Evolutionary conservation across 2,113 vertebrate genomes (phyloP), one percentile per base, ranked within the genome.

Genomic region (Pyrgilauda ruficollis): DNA sequence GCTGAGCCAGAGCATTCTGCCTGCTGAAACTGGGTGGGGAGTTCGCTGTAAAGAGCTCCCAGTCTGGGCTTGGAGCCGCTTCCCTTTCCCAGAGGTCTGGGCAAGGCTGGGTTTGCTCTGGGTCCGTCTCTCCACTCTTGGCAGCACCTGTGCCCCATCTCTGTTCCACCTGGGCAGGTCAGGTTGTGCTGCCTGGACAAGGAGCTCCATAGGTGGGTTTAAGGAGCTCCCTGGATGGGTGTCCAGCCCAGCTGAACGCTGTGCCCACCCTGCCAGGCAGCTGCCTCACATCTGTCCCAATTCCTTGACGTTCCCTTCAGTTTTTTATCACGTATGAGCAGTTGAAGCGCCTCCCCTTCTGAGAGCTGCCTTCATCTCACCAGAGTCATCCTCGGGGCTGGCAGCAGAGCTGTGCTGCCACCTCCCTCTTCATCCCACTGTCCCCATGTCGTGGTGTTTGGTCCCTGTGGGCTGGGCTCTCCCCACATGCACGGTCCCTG

Each of bases 321-420:
- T 99, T 99, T 98, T 99, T 99, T 98, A 99, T 99, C 97, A 99
- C 99, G 2, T 99, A 99, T 0, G 99, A 99, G 97, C 99, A 99
- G 98, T 87, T 99, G 97, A 99, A 99, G 98, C 99, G 99, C 72
- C 98, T 99, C 76, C 98, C 99, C 0, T 98, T 99, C 96, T 99
- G 99, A 98, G 73, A 83, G 79, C 87, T 41, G 76, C 9, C 66
- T 83, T 33, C 43, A 6, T 28, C 63, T 59, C 59, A 4, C 1
- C 9, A 13, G 21, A 35, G 22, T 64, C 89, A 37, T 23, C 68
- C 18, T 19, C 37, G 33, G 46, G 74, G 64, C 78, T 44, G 67
- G 69, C 94, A 73, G 87, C 87, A 80, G 46, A 18, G 81, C 67
- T 67, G 72, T 46, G 90, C 91, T 81, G 92, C 94, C 47, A 5